A percentile compares a stretch with the other conserved stretches of the same genome.
Evolutionary conservation across 2,888 invertebrate genomes (phyloP).

Genomic region (Drosophila nr. perissopoda): DNA sequence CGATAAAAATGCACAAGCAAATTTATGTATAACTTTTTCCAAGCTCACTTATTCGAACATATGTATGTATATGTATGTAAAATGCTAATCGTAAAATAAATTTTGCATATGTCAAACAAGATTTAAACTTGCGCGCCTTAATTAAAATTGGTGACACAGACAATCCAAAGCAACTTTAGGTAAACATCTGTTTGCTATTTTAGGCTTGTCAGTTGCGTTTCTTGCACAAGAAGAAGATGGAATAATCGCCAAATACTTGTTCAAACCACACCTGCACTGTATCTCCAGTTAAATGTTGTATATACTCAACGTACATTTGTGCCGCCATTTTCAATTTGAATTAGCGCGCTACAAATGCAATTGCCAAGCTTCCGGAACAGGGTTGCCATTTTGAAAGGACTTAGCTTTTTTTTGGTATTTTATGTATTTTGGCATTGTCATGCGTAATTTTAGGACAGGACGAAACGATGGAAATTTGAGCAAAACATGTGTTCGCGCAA

Average conservation of each 20-base stretch:
- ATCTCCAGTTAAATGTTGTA: not conserved
- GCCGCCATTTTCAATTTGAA: constrained; percentile 9
- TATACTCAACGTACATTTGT: too few relatives aligned
- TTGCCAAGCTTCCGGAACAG: constrained; percentile 25
- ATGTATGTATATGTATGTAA: constrained; percentile 11
- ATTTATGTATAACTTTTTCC: constrained; percentile 32
- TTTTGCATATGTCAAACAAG: constrained; percentile 9
- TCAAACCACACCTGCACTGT: not conserved
- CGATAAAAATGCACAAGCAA: constrained; percentile 7
- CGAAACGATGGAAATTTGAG: constrained; percentile 13
- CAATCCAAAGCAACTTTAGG: not conserved
- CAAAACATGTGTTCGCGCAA: constrained; percentile 72
- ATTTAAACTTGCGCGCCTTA: not conserved
- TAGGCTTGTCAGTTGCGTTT: not conserved
- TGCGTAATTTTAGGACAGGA: constrained; percentile 44
- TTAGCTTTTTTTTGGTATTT: constrained; percentile 13
- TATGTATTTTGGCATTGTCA: constrained; percentile 27
- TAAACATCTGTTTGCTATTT: not conserved
- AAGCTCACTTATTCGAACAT: constrained; percentile 35
- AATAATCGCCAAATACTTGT: not conserved
- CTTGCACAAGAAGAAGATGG: not conserved
- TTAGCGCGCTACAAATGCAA: constrained; percentile 7
- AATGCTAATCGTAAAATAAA: constrained; percentile 1
- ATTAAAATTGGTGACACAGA: not conserved
- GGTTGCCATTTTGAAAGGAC: constrained; percentile 38